Percentiles rank a stretch among this genome's conserved stretches.
Evolutionary conservation across 2,797 vertebrate genomes (phyloP).

Genomic region (Echeneis naucrates): DNA sequence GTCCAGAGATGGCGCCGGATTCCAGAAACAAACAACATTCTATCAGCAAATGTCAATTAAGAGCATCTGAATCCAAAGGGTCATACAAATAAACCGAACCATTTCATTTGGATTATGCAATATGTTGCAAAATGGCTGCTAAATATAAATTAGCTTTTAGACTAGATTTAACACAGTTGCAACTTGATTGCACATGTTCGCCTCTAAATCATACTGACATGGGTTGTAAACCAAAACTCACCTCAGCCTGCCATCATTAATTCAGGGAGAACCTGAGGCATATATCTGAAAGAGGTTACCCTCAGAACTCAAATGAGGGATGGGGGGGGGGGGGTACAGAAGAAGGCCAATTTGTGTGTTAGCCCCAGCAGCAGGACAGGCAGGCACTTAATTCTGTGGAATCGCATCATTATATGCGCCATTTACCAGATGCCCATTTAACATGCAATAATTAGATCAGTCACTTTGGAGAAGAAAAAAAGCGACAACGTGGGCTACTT

Average conservation of each 20-base stretch:
- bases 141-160: slow-evolving; percentile 6
- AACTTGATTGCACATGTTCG: slow-evolving; percentile 16
- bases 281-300: slow-evolving; percentile 69
- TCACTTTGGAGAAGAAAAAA: slow-evolving; percentile 73
- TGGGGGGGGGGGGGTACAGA: slow-evolving; percentile 67
- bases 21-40: slow-evolving; percentile 17
- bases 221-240: slow-evolving; percentile 57
- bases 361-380: slow-evolving; percentile 84
- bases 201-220: slow-evolving; percentile 26
- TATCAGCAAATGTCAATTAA: slow-evolving; percentile 43
- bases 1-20: slow-evolving; percentile 20
- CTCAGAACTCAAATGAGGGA: slow-evolving; percentile 75
- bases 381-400: slow-evolving; percentile 87
- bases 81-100: slow-evolving; percentile 2
- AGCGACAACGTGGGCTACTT: slow-evolving; percentile 73
- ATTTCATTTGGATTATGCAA: neutral
- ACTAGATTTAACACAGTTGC: slow-evolving; percentile 1
- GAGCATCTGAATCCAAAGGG: neutral
- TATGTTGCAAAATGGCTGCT: neutral
- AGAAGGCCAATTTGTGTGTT: slow-evolving; percentile 85
- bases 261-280: slow-evolving; percentile 78
- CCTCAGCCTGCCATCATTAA: slow-evolving; percentile 77
- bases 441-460: slow-evolving; percentile 91
- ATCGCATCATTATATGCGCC: slow-evolving; percentile 89
- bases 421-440: slow-evolving; percentile 91